Base-by-base conservation (phyloP, 1,140 invertebrate genomes). In the Thalassaphorura encarpata region DNA sequence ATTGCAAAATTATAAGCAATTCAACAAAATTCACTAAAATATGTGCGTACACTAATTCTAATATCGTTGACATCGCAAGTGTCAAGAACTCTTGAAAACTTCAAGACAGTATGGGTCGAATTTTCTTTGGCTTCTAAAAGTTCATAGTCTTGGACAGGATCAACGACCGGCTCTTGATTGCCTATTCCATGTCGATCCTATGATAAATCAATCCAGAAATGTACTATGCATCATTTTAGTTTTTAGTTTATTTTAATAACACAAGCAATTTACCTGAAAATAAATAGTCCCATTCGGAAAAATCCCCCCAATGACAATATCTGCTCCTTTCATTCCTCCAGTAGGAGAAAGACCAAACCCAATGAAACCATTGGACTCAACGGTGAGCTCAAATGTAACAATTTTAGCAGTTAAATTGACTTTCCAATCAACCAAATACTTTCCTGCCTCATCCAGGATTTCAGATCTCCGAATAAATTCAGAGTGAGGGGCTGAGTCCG, bases 1-100 rank as follows among this genome's bases (percentile, higher is more conserved):
- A 36, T 11, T 36, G 11, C 33, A 51, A 33, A n/a, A 39, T 18
- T 6, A 5, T 51, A 15, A 51, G 28, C 11, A 33, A 6, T n/a
- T 26, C 18, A 18, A 5, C 15, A 48, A 43, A 8, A n/a, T 6
- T 11, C 11, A 8, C 19, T 5, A 27, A 51, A 11, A 8, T 19
- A 13, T 33, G 6, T 6, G 11, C 33, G 16, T 19, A 27, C 6
- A 43, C 11, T 51, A 41, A 52, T 52, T 11, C 15, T 4, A n/a
- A 52, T 18, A 42, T 52, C 50, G 6, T 48, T 13, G 16, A 49
- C 29, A 21, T 56, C 54, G 28, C 54, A 49, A 23, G 54, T 50
- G 27, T 50, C 27, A 5, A 49, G 33, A 23, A 50, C 33, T 28
- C 47, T 24, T 13, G 26, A 39, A 47, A 56, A 56, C 3, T 13